A percentile compares a stretch with the other conserved stretches of the same genome.
Evolutionary conservation across 2,888 invertebrate genomes (phyloP).

Genomic region (Drosophila yooni): DNA sequence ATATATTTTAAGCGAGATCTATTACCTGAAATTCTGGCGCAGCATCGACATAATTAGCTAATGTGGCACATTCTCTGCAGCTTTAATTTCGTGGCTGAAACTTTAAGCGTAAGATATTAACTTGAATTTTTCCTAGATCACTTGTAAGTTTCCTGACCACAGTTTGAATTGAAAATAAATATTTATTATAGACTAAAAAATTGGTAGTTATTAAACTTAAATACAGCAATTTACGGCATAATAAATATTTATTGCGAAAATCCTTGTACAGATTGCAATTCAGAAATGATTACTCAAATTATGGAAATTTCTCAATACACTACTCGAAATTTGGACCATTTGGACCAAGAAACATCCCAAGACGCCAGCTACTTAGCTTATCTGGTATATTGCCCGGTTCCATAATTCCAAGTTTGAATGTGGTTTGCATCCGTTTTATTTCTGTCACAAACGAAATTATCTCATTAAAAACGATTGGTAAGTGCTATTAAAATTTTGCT

Average conservation of each 20-base stretch:
- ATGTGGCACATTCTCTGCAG: neutral
- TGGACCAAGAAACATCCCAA: neutral
- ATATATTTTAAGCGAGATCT: slow-evolving; percentile 32
- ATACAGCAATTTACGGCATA: neutral
- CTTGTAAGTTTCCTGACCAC: neutral
- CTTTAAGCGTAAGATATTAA: neutral
- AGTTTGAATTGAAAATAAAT: neutral
- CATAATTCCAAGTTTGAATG: slow-evolving; percentile 7
- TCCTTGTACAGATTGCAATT: neutral
- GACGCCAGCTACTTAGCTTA: slow-evolving; percentile 1
- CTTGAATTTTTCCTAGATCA: neutral
- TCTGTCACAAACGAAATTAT: slow-evolving; percentile 28
- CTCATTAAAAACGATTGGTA: slow-evolving; percentile 35
- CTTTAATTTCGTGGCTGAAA: slow-evolving; percentile 1
- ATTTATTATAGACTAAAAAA: neutral
- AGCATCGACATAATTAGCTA: neutral
- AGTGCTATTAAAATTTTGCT: slow-evolving; percentile 56
- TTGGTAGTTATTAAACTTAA: neutral
- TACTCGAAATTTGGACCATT: too few relatives aligned
- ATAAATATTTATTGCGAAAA: neutral
- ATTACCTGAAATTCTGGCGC: slow-evolving; percentile 41
- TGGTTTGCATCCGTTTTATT: slow-evolving; percentile 28
- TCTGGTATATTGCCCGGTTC: slow-evolving; percentile 1
- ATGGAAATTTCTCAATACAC: too few relatives aligned
- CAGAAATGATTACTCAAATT: too few relatives aligned